Base-by-base conservation (phyloP, 2,888 invertebrate species). In the Cynaeus angustus region DNA sequence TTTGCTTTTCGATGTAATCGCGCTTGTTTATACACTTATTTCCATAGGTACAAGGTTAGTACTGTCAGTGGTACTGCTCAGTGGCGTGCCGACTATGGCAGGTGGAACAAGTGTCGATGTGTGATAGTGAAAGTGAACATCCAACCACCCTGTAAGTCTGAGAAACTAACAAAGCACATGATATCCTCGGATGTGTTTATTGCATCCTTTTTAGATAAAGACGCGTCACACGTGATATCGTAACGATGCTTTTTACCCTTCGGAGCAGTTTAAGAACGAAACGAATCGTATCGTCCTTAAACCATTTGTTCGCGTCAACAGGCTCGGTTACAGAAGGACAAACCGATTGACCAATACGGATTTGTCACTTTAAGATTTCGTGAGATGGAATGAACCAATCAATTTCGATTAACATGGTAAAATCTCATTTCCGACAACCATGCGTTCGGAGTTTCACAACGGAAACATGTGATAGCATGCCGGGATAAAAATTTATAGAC, bases 31-130 rank as follows among this genome's bases (percentile, higher is more conserved):
- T 13, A 12, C 53, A 30, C 58, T 64, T 52, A 65, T 59, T 69
- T 59, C 65, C 69, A 69, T 59, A 52, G 38, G 65, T 52, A 52
- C 69, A 69, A 69, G 69, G 69, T 65, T 66, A 30, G 50, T 59
- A 58, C 43, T 46, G 66, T 21, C 46, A 14, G 43, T 38, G 33
- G 16, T 52, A 13, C 41, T 12, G 21, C 50, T 69, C 65, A 69
- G 69, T 69, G 58, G 28, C 21, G 69, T 53, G 50, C 59, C 10
- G 50, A 48, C 65, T 46, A 65, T 59, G 65, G 43, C 14, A 52
- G 26, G 37, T 33, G 41, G 21, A 43, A 50, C 6, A 38, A 62
- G 50, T 62, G 62, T 43, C 2, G 21, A 1, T 10, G 52, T 64
- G 53, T 26, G 52, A 43, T 14, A 53, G 64, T 52, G 64, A 64